A percentile compares a stretch with the other conserved stretches of the same genome.
Evolutionary conservation across 2,113 vertebrate genomes (phyloP).

Genomic region (Seriola rivoliana): DNA sequence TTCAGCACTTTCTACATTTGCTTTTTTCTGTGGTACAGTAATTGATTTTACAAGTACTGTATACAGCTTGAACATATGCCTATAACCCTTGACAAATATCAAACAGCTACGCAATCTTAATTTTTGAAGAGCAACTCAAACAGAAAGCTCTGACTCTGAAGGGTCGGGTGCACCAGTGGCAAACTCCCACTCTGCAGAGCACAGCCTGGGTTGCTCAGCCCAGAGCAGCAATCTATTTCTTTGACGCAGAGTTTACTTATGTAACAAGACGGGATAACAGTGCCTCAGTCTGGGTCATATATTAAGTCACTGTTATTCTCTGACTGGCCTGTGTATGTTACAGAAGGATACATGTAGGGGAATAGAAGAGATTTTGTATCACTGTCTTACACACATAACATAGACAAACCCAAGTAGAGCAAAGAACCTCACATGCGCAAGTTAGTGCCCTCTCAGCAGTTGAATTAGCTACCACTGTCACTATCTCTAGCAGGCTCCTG

Average conservation of each 20-base stretch:
- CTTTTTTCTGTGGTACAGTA: background rate
- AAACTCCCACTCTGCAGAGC: slow-evolving; percentile 35
- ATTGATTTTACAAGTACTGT: slow-evolving; percentile 1
- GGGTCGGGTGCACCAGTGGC: slow-evolving; percentile 24
- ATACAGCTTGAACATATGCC: slow-evolving; percentile 6
- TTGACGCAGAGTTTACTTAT: slow-evolving; percentile 56
- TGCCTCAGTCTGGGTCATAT: slow-evolving; percentile 30
- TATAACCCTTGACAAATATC: slow-evolving; percentile 17
- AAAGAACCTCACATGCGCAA: slow-evolving; percentile 2
- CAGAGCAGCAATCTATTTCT: slow-evolving; percentile 48
- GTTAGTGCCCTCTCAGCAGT: slow-evolving; percentile 7
- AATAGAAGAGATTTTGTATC: background rate
- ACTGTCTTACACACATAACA: background rate
- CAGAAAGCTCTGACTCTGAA: slow-evolving; percentile 25
- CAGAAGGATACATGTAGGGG: background rate
- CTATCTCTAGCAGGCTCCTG: slow-evolving; percentile 31
- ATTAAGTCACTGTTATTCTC: slow-evolving; percentile 27
- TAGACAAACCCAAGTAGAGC: background rate
- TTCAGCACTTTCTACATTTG: slow-evolving; percentile 26
- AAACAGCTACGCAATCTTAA: slow-evolving; percentile 11
- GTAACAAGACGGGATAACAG: slow-evolving; percentile 55
- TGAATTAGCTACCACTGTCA: slow-evolving; percentile 23
- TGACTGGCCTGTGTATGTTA: slow-evolving; percentile 12
- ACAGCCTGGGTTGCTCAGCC: slow-evolving; percentile 29
- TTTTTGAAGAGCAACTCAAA: slow-evolving; percentile 10